Evolutionary conservation across 2,888 invertebrate genomes (phyloP), one percentile per base, ranked within the genome.

Genomic region (Helleia helle): DNA sequence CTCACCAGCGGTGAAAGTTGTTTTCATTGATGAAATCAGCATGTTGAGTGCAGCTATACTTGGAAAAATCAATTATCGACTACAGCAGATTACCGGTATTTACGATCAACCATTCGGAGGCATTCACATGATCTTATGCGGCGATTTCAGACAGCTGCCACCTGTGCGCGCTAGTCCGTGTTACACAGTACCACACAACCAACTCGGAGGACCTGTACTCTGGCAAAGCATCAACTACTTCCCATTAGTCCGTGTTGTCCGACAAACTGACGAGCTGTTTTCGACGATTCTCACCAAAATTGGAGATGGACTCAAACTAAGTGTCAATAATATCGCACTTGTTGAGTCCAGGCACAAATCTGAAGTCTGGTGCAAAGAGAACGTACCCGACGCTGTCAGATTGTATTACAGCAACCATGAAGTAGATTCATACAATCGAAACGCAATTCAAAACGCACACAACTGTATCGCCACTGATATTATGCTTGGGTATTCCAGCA

Each of bases 151-250:
- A 29, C 67, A 68, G 51, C 50, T 65, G 26, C 66, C 67, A 26
- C 65, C 70, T 40, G 67, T 62, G 34, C 49, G 50, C 8, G 57
- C 56, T 9, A 64, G 53, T 43, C 56, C 57, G 30, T 55, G 56
- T 44, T 63, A 52, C 36, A 58, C 47, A 25, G 40, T 50, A 41
- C 40, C 48, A 18, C 51, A 44, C 46, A 51, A 55, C 40, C 38
- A 41, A 25, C 41, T 60, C 8, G 51, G 46, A 42, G 59, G 58
- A 40, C 48, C 51, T 6, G 38, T 47, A 11, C 47, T 65, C 22
- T 69, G 65, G 66, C 58, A 51, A 31, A 43, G 42, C 25, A 41
- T 68, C 1, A 47, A 62, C 40, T 65, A 55, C 51, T 67, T 50
- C 44, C 47, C 52, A 48, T 40, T 65, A 26, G 50, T 46, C 3